Evolutionary conservation across 2,888 invertebrate genomes (phyloP).

Genomic region (Coenonympha glycerion): DNA sequence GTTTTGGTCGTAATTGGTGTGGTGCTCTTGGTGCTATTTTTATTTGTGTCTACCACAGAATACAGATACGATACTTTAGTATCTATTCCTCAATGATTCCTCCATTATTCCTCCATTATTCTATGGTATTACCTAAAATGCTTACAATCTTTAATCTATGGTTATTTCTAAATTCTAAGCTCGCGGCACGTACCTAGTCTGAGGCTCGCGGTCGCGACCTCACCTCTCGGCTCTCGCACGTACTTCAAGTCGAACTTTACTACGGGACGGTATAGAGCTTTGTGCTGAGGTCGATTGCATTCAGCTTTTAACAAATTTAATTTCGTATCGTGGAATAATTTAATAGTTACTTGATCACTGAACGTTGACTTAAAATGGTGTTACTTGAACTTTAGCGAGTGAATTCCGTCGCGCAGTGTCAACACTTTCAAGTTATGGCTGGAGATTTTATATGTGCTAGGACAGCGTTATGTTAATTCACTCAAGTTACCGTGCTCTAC

Average conservation of each 20-base stretch:
- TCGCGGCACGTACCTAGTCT: no score
- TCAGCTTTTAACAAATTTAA: conserved; percentile 41
- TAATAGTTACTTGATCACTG: conserved; percentile 44
- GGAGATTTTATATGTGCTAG: conserved; percentile 55
- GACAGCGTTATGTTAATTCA: conserved; percentile 70
- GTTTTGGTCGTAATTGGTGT: no score
- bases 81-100: no score
- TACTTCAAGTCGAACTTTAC: conserved; percentile 25
- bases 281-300: conserved; percentile 48
- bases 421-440: conserved; percentile 49
- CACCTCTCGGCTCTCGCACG: not conserved
- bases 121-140: no score
- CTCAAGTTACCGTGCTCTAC: conserved; percentile 68
- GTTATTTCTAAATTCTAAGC: no score
- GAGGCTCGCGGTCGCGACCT: no score
- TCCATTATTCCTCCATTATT: no score
- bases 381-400: conserved; percentile 33
- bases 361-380: conserved; percentile 48
- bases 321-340: conserved; percentile 34
- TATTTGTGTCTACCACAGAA: no score
- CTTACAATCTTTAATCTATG: no score
- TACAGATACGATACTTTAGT: no score
- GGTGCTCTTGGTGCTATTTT: no score
- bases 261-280: conserved; percentile 15
- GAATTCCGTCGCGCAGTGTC: conserved; percentile 38